A percentile compares a stretch with the other conserved stretches of the same genome.
phyloP scores from a whole-genome alignment of 2,797 vertebrate species.

The Anguilla marmorata region DNA sequence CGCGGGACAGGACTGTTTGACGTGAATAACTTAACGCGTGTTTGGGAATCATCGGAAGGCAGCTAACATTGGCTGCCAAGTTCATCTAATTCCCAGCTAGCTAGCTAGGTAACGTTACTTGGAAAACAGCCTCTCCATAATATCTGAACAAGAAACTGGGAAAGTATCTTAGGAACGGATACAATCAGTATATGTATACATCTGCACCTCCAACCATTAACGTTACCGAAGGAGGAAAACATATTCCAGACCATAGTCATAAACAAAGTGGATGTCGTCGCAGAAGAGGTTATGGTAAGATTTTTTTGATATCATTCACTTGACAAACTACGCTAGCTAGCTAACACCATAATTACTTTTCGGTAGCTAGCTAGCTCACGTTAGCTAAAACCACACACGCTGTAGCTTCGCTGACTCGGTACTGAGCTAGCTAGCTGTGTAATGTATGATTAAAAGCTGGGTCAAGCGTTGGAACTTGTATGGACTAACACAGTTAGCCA shows the following conservation, averaged over 20 bases:
- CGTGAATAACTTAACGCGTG: background rate
- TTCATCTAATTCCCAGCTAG: background rate
- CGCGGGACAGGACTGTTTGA: conserved; percentile 12
- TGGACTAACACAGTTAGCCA: background rate
- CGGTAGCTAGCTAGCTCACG: background rate
- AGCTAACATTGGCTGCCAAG: background rate
- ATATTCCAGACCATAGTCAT: background rate
- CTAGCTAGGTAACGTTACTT: background rate
- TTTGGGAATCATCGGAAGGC: background rate
- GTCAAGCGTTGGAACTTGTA: background rate
- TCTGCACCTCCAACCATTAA: background rate
- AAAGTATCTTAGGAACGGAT: conserved; percentile 5
- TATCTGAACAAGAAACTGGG: background rate
- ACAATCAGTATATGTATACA: background rate
- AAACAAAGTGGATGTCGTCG: conserved; percentile 21
- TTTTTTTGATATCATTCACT: background rate
- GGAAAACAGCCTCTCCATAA: background rate
- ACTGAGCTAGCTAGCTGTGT: background rate
- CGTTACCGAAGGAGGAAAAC: background rate
- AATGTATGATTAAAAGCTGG: background rate
- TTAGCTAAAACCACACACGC: background rate
- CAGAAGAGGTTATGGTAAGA: conserved; percentile 16
- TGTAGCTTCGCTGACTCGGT: background rate
- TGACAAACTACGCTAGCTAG: background rate
- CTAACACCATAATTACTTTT: background rate